A percentile compares a stretch with the other conserved stretches of the same genome.
phyloP scores from a whole-genome alignment of 30 jellyfish, hydroid and myxozoan species.

The Thelohanellus kitauei region DNA sequence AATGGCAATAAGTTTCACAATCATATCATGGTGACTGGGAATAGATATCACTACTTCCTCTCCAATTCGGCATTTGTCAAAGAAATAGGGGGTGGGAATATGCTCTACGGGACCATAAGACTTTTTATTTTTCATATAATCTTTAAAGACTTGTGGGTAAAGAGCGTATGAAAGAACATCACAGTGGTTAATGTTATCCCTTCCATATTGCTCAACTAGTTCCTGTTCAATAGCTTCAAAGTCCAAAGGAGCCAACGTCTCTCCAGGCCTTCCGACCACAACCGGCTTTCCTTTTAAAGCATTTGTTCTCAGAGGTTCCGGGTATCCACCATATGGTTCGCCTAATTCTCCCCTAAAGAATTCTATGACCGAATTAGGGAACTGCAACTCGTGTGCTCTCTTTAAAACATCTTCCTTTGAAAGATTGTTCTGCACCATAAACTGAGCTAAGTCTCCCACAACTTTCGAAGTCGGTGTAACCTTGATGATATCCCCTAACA shows the following conservation, averaged over 20 bases:
- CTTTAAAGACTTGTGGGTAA: background rate
- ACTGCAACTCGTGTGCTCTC: background rate
- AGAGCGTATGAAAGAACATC: background rate
- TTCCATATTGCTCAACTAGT: background rate
- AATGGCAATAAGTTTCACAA: background rate
- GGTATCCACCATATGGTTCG: background rate
- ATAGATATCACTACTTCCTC: background rate
- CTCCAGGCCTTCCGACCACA: conserved; percentile 60
- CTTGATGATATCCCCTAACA: background rate
- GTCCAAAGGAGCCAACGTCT: background rate
- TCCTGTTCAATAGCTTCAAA: background rate
- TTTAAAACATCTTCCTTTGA: background rate
- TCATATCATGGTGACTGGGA: background rate
- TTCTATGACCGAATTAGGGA: background rate
- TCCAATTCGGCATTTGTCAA: background rate
- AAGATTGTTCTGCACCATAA: background rate
- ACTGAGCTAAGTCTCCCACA: background rate
- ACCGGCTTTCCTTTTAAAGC: conserved; percentile 30
- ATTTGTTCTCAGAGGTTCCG: too few relatives aligned
- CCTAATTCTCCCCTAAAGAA: background rate
- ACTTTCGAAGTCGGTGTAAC: background rate
- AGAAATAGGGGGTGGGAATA: background rate
- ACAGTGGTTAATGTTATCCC: background rate
- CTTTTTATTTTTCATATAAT: background rate
- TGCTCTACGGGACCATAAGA: background rate